These are phyloP conservation scores for Clamator glandarius DNA, from an alignment of 2,797 vertebrate genomes.

Conservation along the genomic window DNA sequence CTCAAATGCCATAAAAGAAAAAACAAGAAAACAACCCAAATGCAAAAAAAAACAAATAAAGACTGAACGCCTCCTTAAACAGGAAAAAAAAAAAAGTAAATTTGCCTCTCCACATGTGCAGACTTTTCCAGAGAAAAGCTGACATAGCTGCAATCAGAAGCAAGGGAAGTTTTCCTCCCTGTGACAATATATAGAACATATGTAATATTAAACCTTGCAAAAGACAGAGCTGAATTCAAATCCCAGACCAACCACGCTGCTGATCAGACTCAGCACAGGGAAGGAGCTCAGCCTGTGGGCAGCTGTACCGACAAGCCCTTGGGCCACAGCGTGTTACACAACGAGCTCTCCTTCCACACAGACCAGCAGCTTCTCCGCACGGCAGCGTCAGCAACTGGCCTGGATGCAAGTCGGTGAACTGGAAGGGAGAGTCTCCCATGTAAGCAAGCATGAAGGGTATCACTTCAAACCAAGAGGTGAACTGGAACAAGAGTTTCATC, in stretches of 20 bases:
- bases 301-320: neutral
- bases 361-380: neutral
- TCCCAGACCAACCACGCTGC: accelerated
- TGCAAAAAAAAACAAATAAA: neutral
- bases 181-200: neutral
- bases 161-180: neutral
- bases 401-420: neutral
- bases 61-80: neutral
- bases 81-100: neutral
- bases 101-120: neutral
- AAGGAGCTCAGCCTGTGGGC: neutral
- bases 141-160: neutral
- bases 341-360: neutral
- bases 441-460: neutral
- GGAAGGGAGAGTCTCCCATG: neutral
- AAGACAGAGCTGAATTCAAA: neutral
- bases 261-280: accelerated
- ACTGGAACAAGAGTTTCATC: neutral
- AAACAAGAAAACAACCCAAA: neutral
- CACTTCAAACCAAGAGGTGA: neutral
- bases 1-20: neutral
- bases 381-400: neutral
- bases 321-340: neutral
- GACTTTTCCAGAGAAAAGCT: neutral
- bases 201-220: neutral